Evolutionary conservation across 2,888 invertebrate genomes (phyloP), one percentile per base, ranked within the genome.

Genomic region (Panopea generosa): DNA sequence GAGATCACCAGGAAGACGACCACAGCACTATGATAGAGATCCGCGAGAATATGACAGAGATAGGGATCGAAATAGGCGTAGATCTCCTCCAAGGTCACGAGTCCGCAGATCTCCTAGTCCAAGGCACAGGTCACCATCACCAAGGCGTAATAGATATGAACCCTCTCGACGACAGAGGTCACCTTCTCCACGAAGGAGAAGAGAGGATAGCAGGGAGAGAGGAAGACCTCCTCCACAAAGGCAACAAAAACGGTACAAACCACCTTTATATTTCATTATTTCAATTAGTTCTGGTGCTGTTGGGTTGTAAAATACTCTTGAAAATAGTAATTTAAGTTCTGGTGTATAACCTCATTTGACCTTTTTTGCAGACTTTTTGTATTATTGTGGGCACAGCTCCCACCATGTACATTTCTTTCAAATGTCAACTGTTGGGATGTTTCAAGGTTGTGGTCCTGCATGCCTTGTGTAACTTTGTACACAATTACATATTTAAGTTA

Each of bases 31-130:
- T 3, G 47, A 66, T 40, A 53, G 59, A 22, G 38, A 43, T 27
- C 57, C 63, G 11, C 33, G 33, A 11, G 33, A 33, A 33, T 33
- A 33, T 33, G 33, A 33, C 33, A 33, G 33, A 11, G 33, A 33
- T 11, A 61, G 70, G 22, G 61, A 63, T 11, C 76, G 84, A 20
- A 33, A 33, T 6, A 20, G 62, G 27, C 67, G 66, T 22, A 55
- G 79, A 27, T 67, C 77, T 7, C 78, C 84, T 26, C 75, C 80
- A n/a, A 59, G 72, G 47, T 33, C 22, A 20, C 43, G 59, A 43
- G 16, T 45, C 2, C 75, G 69, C 9, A 79, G 79, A 62, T 82
- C 83, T 43, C 43, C 77, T 16, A 77, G 77, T 67, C 81, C 80
- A 22, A 63, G 83, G 27, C 56, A 79, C 33, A 59, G 74, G 14